Evolutionary conservation across 2,113 vertebrate species (phyloP).

Genomic region (Alligator mississippiensis): DNA sequence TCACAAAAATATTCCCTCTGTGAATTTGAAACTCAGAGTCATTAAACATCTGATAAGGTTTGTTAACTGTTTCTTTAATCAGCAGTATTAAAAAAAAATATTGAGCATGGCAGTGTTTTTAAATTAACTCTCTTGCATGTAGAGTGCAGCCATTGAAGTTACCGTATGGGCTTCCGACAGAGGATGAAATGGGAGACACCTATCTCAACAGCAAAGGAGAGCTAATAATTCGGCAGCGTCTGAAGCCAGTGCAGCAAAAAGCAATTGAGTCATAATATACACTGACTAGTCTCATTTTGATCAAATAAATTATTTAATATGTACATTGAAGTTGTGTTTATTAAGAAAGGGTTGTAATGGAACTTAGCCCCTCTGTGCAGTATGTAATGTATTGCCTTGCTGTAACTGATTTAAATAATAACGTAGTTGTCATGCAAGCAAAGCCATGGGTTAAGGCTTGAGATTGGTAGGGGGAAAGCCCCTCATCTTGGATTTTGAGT

Average conservation of each 20-base stretch:
- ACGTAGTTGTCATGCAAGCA: too few species aligned
- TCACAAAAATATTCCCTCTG: constrained; percentile 94
- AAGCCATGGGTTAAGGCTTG: too few species aligned
- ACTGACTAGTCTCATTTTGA: neutral
- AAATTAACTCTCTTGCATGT: constrained; percentile 38
- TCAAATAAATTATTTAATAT: constrained; percentile 55
- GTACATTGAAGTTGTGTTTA: neutral
- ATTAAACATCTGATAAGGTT: constrained; percentile 96
- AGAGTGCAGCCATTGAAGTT: constrained; percentile 92
- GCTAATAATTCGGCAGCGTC: constrained; percentile 81
- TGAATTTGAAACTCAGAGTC: constrained; percentile 90
- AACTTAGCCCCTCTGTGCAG: neutral
- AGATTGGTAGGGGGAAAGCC: too few species aligned
- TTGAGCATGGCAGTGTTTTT: neutral
- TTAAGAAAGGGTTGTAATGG: neutral
- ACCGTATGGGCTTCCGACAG: constrained; percentile 90
- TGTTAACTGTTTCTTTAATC: constrained; percentile 58
- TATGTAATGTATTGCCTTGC: neutral
- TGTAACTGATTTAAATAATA: neutral
- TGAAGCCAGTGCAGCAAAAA: constrained; percentile 79
- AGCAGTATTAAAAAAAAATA: neutral
- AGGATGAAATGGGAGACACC: constrained; percentile 85
- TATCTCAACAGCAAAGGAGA: constrained; percentile 91
- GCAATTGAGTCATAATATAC: constrained; percentile 71
- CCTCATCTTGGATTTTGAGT: too few species aligned